Evolutionary conservation across 2,113 vertebrate species (phyloP).

Genomic region (Loxodonta africana): DNA sequence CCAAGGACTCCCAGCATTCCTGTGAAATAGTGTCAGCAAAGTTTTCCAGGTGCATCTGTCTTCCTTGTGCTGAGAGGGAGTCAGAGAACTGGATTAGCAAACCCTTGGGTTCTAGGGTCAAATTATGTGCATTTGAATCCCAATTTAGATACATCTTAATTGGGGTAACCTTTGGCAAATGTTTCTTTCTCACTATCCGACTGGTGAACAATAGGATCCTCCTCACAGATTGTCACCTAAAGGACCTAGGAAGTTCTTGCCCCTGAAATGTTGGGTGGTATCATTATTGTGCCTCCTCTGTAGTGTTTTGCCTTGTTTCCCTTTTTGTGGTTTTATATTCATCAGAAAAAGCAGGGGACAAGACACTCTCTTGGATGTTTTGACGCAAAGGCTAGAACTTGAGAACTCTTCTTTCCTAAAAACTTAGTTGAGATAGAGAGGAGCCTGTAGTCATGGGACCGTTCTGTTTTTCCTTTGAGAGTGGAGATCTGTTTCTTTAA

Average conservation of each 20-base stretch:
- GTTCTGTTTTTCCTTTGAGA: not conserved
- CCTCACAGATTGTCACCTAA: not conserved
- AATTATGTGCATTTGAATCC: not conserved
- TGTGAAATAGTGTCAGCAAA: not conserved
- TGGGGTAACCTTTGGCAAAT: no score
- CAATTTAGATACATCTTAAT: not conserved
- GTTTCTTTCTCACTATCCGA: not conserved
- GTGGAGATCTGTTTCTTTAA: not conserved
- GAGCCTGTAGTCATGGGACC: rapidly evolving
- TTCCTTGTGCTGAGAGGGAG: not conserved
- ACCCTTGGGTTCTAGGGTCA: not conserved
- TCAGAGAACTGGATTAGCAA: not conserved
- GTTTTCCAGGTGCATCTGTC: not conserved
- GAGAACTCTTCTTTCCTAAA: not conserved
- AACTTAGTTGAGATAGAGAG: not conserved
- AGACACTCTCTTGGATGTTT: not conserved
- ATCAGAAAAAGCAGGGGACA: not conserved
- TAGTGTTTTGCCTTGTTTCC: not conserved
- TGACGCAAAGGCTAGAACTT: not conserved
- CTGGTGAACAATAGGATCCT: not conserved
- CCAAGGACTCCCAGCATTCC: not conserved
- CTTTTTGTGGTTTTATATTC: not conserved
- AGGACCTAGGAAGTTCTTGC: not conserved
- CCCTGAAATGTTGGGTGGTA: not conserved
- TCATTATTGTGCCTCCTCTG: not conserved